phyloP scores from a whole-genome alignment of 1,140 invertebrate species.

The Drosophila subpulchrella region DNA sequence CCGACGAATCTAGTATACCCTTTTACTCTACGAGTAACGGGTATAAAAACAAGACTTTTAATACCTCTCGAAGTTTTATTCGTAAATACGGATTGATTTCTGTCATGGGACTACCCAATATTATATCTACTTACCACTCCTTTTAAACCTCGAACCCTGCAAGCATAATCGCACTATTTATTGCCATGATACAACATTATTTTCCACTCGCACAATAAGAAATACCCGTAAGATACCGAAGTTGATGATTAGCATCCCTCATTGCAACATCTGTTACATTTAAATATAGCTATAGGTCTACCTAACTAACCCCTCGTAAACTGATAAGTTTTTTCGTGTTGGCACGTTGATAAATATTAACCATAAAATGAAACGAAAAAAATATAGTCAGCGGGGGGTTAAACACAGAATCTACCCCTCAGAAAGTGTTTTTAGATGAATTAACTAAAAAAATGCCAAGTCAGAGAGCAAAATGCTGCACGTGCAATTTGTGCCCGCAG shows the following conservation, averaged over 20 bases:
- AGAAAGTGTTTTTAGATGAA: constrained; percentile 49
- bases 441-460: constrained; percentile 65
- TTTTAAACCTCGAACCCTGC: background rate
- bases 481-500: constrained; percentile 74
- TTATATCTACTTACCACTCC: background rate
- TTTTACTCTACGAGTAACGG: too few species aligned
- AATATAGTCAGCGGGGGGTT: constrained; percentile 34
- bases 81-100: background rate
- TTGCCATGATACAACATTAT: constrained; percentile 84
- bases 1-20: too few species aligned
- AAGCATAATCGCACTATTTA: constrained; percentile 79
- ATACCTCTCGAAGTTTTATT: background rate
- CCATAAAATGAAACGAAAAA: constrained; percentile 31
- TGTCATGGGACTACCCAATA: background rate
- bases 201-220: constrained; percentile 42
- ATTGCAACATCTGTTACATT: constrained; percentile 83
- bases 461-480: constrained; percentile 65
- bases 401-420: constrained; percentile 67
- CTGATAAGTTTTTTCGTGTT: constrained; percentile 47
- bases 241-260: constrained; percentile 79
- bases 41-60: too few species aligned
- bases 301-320: constrained; percentile 40
- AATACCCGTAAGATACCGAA: constrained; percentile 44
- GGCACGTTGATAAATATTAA: constrained; percentile 53
- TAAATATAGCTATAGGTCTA: constrained; percentile 57